Evolutionary conservation across 2,797 vertebrate genomes (phyloP).

Genomic region (Centropyge bicolor): DNA sequence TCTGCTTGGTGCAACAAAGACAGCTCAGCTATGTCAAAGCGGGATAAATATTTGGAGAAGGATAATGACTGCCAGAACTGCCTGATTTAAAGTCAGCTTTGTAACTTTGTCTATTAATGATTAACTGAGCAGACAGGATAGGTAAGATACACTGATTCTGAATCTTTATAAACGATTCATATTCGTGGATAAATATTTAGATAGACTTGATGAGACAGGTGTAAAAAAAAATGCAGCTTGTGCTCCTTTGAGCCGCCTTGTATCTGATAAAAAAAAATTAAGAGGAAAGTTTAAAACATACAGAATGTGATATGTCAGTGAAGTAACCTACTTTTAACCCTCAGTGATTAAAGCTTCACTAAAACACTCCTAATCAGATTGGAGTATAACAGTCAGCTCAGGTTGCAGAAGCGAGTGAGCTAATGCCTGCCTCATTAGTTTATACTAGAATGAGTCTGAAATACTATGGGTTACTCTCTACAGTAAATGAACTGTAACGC

Average conservation of each 20-base stretch:
- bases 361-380: conserved; percentile 29
- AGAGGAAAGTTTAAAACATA: not conserved
- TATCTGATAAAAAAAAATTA: not conserved
- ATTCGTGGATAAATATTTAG: conserved; percentile 25
- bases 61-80: conserved; percentile 70
- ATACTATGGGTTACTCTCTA: conserved; percentile 26
- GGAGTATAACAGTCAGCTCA: conserved; percentile 16
- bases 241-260: not conserved
- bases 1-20: conserved; percentile 68
- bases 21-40: conserved; percentile 74
- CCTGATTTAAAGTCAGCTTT: conserved; percentile 69
- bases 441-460: conserved; percentile 34
- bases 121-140: conserved; percentile 61
- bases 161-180: conserved; percentile 31
- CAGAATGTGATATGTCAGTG: not conserved
- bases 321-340: conserved; percentile 34
- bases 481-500: conserved; percentile 41
- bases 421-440: conserved; percentile 48
- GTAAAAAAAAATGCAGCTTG: not conserved
- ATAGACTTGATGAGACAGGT: conserved; percentile 9
- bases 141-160: conserved; percentile 22
- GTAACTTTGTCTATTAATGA: conserved; percentile 68
- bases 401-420: conserved; percentile 31
- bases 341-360: conserved; percentile 22
- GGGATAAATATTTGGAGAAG: conserved; percentile 82